Conservation (phyloP, 2,113 vertebrate species). For the Piliocolobus tephrosceles region DNA sequence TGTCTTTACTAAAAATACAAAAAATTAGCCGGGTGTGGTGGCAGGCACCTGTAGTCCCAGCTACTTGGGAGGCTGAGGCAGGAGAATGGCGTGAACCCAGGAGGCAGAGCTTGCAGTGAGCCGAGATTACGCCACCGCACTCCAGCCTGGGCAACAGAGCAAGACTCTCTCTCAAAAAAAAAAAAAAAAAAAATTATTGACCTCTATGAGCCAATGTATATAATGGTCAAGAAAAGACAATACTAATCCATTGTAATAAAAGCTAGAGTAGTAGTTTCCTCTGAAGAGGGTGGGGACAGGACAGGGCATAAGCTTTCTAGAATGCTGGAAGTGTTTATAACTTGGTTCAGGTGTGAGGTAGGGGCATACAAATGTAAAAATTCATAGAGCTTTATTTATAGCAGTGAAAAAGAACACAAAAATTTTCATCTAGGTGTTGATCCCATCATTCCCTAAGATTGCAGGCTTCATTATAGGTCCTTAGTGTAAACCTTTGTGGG, state of each 20-base stretch:
- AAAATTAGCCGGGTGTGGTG: too few relatives aligned
- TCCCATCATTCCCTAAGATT: neutral
- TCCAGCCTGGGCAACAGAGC: too few relatives aligned
- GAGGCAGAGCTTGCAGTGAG: too few relatives aligned
- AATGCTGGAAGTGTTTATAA: neutral
- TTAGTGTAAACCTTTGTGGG: neutral
- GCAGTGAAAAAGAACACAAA: neutral
- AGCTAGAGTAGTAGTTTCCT: neutral
- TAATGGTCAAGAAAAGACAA: neutral
- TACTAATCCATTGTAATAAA: neutral
- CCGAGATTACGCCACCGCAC: too few relatives aligned
- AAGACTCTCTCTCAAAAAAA: too few relatives aligned
- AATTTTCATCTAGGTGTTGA: neutral
- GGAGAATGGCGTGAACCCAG: too few relatives aligned
- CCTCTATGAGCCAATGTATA: neutral
- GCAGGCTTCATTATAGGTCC: neutral
- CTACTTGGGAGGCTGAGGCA: too few relatives aligned
- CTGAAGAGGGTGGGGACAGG: neutral
- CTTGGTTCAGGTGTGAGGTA: neutral
- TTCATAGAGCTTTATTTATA: neutral
- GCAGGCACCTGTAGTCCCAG: too few relatives aligned
- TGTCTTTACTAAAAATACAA: too few relatives aligned
- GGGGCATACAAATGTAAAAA: neutral
- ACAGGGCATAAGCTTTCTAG: neutral
- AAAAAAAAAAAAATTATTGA: neutral